Base-by-base conservation (phyloP, 2,888 invertebrate species). In the Melanchra persicariae region DNA sequence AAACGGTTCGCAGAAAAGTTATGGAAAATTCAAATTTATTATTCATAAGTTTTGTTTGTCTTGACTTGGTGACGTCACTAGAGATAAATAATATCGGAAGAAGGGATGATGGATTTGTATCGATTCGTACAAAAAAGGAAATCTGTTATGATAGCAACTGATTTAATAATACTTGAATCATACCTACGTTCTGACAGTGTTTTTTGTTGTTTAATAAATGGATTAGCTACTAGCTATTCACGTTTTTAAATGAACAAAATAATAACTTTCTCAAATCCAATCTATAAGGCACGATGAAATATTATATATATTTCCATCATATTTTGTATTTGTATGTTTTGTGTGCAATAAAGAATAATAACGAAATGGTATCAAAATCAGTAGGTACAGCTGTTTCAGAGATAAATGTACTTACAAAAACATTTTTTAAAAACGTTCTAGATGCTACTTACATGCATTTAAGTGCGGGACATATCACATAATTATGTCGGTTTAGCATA, bases 81-180 rank as follows among this genome's bases (percentile, higher is more conserved):
- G 12, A 34, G 58, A 75, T 58, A 62, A 61, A 40, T 47, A 34
- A 62, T 54, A 55, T 62, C 76, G n/a, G 26, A 45, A 57, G 40
- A 51, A 49, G n/a, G n/a, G 2, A 47, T 69, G 76, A 74, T 68
- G 37, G 75, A 74, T 74, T 58, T 24, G 1, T 24, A 17, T 37
- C 4, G 26, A 71, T 34, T 15, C 47, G 9, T 22, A 62, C 17
- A 17, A 34, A 40, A 40, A 7, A 1, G n/a, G n/a, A n/a, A 65
- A 59, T 54, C 3, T n/a, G 17, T n/a, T 17, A n/a, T 17, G 45
- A 47, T 59, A 63, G n/a, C 12, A 17, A 52, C 22, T 24, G 57
- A 58, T 67, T 73, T 24, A 30, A 54, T 15, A 43, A 7, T 26
- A n/a, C n/a, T n/a, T n/a, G n/a, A n/a, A n/a, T n/a, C n/a, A n/a